Evolutionary conservation across 2,888 invertebrate species (phyloP), one percentile per base, ranked within the genome.

Genomic region (Drosophila pullipes): DNA sequence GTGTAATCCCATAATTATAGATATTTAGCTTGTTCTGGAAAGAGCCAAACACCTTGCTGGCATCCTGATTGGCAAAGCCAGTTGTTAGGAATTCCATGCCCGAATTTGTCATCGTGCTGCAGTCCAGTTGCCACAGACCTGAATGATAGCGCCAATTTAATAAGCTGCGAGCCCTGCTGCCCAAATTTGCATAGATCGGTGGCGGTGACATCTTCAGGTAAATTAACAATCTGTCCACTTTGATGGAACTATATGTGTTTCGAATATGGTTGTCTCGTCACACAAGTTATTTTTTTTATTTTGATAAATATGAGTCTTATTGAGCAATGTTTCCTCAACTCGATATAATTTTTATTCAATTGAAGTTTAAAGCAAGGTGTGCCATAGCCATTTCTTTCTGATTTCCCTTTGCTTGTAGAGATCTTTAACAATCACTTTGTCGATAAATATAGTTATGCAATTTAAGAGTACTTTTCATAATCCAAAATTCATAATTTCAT

Each of bases 111-210:
- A 16, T 13, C 22, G 47, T 22, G 2, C 13, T 47, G 22, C 22
- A 47, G 7, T 47, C 44, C 22, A 47, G 13, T 44, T 44, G n/a
- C 44, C 44, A 44, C n/a, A 44, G n/a, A 11, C 11, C 44, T n/a
- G 44, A 44, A n/a, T 41, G 41, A 41, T 41, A 41, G 10, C 41
- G 41, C 41, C 41, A 41, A 41, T 41, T 41, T 41, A 41, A n/a
- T n/a, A 44, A 44, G n/a, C 13, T 47, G 13, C 11, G 47, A 13
- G 47, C 13, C 3, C 47, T 22, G 7, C 13, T 47, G 7, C 47
- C 22, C 47, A 47, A 47, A 47, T 47, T 47, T 22, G 47, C 47
- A 47, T 47, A 47, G 13, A 47, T 47, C 47, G 47, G 47, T 47
- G 47, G 13, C 13, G 7, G 2, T 0, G 22, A 47, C 22, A 47